A percentile compares a stretch with the other conserved stretches of the same genome.
These are phyloP conservation scores for Coenonympha arcania DNA, from an alignment of 2,888 invertebrate genomes.

Conservation along the genomic window DNA sequence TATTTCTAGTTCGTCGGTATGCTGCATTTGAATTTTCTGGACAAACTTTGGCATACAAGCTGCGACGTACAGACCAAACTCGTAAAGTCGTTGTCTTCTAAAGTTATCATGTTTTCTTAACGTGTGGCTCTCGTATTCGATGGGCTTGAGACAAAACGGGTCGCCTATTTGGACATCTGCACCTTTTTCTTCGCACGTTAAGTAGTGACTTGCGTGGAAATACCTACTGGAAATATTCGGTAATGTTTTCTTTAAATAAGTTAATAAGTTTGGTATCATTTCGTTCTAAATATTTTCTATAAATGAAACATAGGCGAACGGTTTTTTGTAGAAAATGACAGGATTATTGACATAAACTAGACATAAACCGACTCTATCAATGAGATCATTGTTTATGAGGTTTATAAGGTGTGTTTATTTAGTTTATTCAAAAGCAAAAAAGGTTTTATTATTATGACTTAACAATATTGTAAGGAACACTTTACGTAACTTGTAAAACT, in stretches of 20 bases:
- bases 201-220: conserved; percentile 15
- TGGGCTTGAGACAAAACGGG: conserved; percentile 45
- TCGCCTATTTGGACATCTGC: conserved; percentile 33
- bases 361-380: no score
- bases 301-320: no score
- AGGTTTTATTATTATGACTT: no score
- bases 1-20: conserved; percentile 57
- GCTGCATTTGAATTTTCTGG: conserved; percentile 59
- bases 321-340: background rate
- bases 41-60: conserved; percentile 62
- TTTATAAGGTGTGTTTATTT: no score
- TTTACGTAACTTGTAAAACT: no score
- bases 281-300: background rate
- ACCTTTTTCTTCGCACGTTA: conserved; percentile 19
- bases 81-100: conserved; percentile 51
- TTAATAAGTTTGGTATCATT: conserved; percentile 6
- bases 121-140: conserved; percentile 42
- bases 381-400: no score
- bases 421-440: no score
- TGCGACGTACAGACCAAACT: conserved; percentile 61
- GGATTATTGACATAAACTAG: background rate
- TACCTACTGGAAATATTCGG: conserved; percentile 14
- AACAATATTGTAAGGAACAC: no score
- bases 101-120: conserved; percentile 50
- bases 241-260: conserved; percentile 1